Evolutionary conservation across 2,797 vertebrate species (phyloP), one percentile per base, ranked within the genome.

Genomic region (Chiroxiphia lanceolata): DNA sequence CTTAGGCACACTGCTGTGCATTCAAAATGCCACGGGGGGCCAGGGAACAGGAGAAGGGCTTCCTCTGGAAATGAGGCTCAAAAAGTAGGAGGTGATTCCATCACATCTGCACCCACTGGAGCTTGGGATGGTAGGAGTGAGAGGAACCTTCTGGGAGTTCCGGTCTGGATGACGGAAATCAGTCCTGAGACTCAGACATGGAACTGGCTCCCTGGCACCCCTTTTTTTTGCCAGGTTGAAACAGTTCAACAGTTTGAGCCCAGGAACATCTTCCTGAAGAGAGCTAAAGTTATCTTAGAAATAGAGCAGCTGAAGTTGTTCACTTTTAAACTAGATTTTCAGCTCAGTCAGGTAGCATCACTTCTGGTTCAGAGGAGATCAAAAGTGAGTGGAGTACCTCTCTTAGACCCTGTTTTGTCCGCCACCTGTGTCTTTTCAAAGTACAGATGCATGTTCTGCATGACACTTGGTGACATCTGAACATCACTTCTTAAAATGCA

Each of bases 211-310:
- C 27, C 42, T 93, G 82, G 94, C 75, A 94, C 34, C 11, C 5
- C 2, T 64, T 92, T 63, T 63, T 59, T 53, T 91, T 93, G 91
- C 84, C 89, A 93, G 47, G 89, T 85, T 76, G 78, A 91, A 87
- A 44, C 33, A 64, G 71, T 94, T 95, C 92, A 95, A 84, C 75
- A 74, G 50, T 89, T 21, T 42, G 60, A 78, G 72, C 50, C 65
- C 6, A 6, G 84, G 89, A 94, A 64, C 89, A 47, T 78, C 77
- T 93, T 94, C 57, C 72, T 94, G 72, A 91, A 90, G 82, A 64
- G 29, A 80, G 33, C 34, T 89, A 59, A 64, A 78, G 34, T 68
- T 84, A 34, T 80, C 68, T 79, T 85, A 80, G 78, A 92, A 93
- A 56, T 42, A 72, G 51, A 77, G 74, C 54, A 87, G 61, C 51